Evolutionary conservation across 2,113 vertebrate species (phyloP).

Genomic region (Sorex araneus): DNA sequence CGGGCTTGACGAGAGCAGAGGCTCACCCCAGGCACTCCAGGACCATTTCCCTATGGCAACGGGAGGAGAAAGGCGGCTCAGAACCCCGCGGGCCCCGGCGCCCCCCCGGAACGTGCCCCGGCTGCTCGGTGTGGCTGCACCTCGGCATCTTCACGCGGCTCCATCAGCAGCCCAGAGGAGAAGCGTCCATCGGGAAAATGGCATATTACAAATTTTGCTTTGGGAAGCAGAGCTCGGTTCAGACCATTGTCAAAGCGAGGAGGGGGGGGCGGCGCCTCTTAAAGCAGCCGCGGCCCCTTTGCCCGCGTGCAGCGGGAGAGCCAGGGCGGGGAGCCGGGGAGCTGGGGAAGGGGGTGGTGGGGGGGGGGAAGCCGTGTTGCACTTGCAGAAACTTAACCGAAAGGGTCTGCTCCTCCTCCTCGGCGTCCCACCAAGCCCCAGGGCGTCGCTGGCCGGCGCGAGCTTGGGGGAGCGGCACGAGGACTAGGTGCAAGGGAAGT

Average conservation of each 20-base stretch:
- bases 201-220: constrained; percentile 97
- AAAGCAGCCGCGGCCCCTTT: constrained; percentile 92
- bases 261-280: constrained; percentile 92
- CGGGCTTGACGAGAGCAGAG: constrained; percentile 80
- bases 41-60: constrained; percentile 87
- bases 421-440: too few species aligned
- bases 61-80: constrained; percentile 85
- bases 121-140: constrained; percentile 72
- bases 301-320: constrained; percentile 40
- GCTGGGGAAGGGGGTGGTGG: too few species aligned
- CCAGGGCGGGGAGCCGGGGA: not conserved
- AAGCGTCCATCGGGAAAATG: constrained; percentile 94
- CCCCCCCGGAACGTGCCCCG: constrained; percentile 81
- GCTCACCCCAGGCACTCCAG: constrained; percentile 88
- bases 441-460: too few species aligned
- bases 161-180: constrained; percentile 87
- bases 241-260: constrained; percentile 93
- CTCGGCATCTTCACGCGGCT: constrained; percentile 89
- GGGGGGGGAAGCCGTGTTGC: not conserved
- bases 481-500: not conserved
- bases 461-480: not conserved
- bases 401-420: not conserved
- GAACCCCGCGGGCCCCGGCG: constrained; percentile 80
- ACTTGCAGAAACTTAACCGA: constrained; percentile 67
- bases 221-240: constrained; percentile 95